Evolutionary conservation across 2,888 invertebrate species (phyloP).

Genomic region (Psococerastis gibbosa): DNA sequence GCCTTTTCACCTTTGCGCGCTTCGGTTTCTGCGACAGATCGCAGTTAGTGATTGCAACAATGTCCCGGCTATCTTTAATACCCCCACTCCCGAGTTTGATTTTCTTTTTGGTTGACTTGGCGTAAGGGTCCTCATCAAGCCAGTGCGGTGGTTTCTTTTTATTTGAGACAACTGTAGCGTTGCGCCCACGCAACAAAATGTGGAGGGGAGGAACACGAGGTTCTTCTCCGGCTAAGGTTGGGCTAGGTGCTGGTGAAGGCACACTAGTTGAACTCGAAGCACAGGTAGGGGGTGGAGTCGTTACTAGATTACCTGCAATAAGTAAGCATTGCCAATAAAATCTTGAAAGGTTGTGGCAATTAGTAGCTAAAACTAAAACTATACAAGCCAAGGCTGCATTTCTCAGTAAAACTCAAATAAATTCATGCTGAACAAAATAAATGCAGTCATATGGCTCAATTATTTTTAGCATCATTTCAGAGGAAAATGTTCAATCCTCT

Average conservation of each 20-base stretch:
- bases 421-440: too few species aligned
- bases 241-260: background rate
- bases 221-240: conserved; percentile 32
- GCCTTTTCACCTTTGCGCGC: background rate
- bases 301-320: background rate
- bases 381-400: too few species aligned
- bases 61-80: conserved; percentile 4
- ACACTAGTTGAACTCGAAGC: background rate
- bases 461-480: too few species aligned
- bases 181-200: conserved; percentile 66
- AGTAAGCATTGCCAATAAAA: too few species aligned
- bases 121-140: conserved; percentile 18
- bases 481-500: too few species aligned
- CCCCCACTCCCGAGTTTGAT: conserved; percentile 16
- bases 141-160: conserved; percentile 35
- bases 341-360: too few species aligned
- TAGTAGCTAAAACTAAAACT: too few species aligned
- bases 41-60: conserved; percentile 7
- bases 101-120: conserved; percentile 35
- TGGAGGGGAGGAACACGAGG: conserved; percentile 74
- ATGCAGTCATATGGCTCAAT: too few species aligned
- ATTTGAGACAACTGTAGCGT: conserved; percentile 60
- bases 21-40: conserved; percentile 3
- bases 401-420: too few species aligned
- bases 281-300: conserved; percentile 7